Percentiles rank a stretch among this genome's conserved stretches.
Evolutionary conservation across 92 coral and sea anemone genomes (phyloP).

Genomic region (Heliopora coerulea): DNA sequence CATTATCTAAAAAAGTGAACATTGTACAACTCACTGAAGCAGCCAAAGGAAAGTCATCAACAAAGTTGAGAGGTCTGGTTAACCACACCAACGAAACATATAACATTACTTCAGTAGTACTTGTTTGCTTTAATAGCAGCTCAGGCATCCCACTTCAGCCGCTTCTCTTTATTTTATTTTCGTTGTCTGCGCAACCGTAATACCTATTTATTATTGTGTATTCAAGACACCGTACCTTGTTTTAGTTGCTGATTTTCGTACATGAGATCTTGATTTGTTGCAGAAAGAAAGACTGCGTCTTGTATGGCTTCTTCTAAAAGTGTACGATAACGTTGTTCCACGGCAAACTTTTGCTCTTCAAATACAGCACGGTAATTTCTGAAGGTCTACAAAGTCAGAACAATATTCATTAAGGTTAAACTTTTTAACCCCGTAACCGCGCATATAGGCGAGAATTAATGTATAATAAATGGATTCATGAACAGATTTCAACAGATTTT

Average conservation of each 20-base stretch:
- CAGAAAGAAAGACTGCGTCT: slow-evolving; percentile 93
- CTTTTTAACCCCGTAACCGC: too few relatives aligned
- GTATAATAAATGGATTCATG: too few relatives aligned
- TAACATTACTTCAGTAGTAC: too few relatives aligned
- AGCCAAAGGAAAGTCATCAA: background rate
- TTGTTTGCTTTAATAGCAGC: too few relatives aligned
- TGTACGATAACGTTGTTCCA: slow-evolving; percentile 93
- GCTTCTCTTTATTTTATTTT: background rate
- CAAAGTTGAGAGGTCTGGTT: too few relatives aligned
- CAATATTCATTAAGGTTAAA: too few relatives aligned
- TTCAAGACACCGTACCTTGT: slow-evolving; percentile 77
- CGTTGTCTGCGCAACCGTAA: too few relatives aligned
- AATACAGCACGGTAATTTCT: slow-evolving; percentile 98
- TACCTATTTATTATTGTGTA: too few relatives aligned
- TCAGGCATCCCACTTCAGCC: too few relatives aligned
- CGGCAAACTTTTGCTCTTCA: slow-evolving; percentile 95
- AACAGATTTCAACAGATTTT: too few relatives aligned
- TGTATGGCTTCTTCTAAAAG: slow-evolving; percentile 97
- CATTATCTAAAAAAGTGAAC: slow-evolving; percentile 69
- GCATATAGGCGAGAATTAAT: too few relatives aligned
- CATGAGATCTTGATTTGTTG: slow-evolving; percentile 92
- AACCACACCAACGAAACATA: too few relatives aligned
- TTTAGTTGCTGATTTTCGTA: slow-evolving; percentile 85
- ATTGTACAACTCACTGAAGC: background rate
- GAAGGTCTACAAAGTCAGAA: slow-evolving; percentile 64